Evolutionary conservation across 2,888 invertebrate genomes (phyloP).

Genomic region (Megalurothrips usitatus): DNA sequence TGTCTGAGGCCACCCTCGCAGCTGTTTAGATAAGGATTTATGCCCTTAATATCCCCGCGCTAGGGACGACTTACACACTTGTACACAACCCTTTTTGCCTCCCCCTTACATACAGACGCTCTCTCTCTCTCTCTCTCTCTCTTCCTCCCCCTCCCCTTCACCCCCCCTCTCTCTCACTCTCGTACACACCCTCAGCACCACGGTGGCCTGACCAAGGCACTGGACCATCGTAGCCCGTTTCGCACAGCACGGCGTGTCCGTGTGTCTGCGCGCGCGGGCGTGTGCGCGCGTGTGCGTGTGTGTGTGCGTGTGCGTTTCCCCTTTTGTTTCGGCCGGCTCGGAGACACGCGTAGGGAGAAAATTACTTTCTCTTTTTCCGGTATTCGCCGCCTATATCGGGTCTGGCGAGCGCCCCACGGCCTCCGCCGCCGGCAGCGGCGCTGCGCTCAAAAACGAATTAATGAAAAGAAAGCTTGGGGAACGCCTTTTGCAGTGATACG

Average conservation of each 20-base stretch:
- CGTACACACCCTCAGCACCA: neutral
- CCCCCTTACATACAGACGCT: no score
- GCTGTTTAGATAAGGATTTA: constrained; percentile 24
- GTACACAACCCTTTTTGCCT: constrained; percentile 9
- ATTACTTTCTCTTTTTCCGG: no score
- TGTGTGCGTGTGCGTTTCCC: neutral
- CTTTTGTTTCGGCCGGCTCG: no score
- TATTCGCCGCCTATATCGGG: no score
- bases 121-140: no score
- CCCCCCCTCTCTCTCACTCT: no score
- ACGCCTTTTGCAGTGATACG: no score
- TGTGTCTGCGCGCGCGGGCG: neutral
- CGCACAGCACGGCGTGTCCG: neutral
- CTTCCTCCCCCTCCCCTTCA: no score
- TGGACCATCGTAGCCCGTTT: neutral
- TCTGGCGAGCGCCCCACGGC: no score
- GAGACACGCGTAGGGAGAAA: no score
- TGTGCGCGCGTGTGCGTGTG: neutral
- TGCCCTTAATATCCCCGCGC: constrained; percentile 18
- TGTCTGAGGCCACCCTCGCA: neutral
- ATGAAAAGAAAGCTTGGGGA: neutral
- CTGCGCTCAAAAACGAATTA: neutral
- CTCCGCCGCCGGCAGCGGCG: no score
- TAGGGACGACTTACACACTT: constrained; percentile 17
- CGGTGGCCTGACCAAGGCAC: neutral